Evolutionary conservation across 2,888 invertebrate genomes (phyloP).

Genomic region (Cataglyphis albicans): DNA sequence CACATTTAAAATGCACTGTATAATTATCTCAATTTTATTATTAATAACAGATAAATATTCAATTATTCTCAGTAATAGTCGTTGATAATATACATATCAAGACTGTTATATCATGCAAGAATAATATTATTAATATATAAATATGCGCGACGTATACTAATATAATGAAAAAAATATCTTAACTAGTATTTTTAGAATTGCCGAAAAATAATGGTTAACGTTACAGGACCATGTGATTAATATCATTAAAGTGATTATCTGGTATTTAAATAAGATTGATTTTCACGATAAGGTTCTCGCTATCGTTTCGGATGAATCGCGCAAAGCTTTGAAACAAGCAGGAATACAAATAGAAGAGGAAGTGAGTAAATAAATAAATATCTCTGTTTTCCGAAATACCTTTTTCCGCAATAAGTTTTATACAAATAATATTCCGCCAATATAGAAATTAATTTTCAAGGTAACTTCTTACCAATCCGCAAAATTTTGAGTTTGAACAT

Average conservation of each 20-base stretch:
- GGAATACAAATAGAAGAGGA: constrained; percentile 85
- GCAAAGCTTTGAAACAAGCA: constrained; percentile 83
- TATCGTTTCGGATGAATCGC: constrained; percentile 85
- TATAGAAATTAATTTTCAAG: neutral
- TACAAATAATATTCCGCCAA: neutral
- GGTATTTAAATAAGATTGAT: constrained; percentile 87
- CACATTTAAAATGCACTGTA: neutral
- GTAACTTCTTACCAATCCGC: neutral
- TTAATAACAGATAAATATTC: neutral
- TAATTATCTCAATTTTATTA: neutral
- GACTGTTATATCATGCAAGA: neutral
- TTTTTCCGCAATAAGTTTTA: neutral
- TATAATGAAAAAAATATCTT: neutral
- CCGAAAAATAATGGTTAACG: neutral
- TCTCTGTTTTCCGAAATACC: neutral
- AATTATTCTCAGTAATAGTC: neutral
- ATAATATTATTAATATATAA: neutral
- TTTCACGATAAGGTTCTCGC: constrained; percentile 87
- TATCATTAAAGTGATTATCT: constrained; percentile 87
- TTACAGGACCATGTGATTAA: constrained; percentile 86
- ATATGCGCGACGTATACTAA: neutral
- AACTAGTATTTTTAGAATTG: neutral
- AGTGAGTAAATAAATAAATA: constrained; percentile 65
- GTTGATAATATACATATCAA: neutral
- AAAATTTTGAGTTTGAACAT: neutral